These are phyloP conservation scores for Pristis pectinata DNA, from an alignment of 2,797 vertebrate genomes.

Conservation along the genomic window DNA sequence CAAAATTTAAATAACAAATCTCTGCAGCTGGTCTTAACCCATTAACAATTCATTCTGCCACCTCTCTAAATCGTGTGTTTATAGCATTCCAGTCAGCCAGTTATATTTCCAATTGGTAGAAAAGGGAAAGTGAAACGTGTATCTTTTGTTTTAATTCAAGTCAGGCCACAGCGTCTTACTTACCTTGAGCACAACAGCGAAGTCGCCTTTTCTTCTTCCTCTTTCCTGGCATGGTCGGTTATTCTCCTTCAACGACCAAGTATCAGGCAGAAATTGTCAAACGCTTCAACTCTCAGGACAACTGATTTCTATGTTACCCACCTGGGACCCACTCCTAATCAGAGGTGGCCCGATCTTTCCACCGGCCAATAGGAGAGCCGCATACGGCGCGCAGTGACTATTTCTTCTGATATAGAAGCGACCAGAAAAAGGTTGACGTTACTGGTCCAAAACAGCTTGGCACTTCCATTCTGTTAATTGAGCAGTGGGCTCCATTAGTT, in stretches of 20 bases:
- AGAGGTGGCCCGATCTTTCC: not conserved
- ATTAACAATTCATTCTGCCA: not conserved
- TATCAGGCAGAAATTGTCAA: not conserved
- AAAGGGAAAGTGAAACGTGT: too few species aligned
- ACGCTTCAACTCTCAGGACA: too few species aligned
- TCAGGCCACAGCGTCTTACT: not conserved
- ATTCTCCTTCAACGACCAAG: too few species aligned
- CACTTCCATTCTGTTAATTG: not conserved
- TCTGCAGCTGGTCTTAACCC: not conserved
- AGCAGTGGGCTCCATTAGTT: not conserved
- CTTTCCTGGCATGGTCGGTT: not conserved
- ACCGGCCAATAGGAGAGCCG: not conserved
- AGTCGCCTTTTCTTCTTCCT: conserved; percentile 2
- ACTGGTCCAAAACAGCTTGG: not conserved
- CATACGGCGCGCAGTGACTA: not conserved
- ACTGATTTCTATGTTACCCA: too few species aligned
- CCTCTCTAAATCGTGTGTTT: not conserved
- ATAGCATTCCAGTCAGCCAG: not conserved
- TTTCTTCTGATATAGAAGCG: not conserved
- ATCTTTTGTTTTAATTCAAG: not conserved
- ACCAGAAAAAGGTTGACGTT: not conserved
- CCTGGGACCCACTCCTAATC: not conserved
- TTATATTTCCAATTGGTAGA: not conserved
- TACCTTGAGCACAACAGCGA: not conserved
- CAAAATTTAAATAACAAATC: not conserved